These are phyloP conservation scores for Anagrus nilaparvatae DNA, from an alignment of 1,140 invertebrate genomes.

Conservation along the genomic window DNA sequence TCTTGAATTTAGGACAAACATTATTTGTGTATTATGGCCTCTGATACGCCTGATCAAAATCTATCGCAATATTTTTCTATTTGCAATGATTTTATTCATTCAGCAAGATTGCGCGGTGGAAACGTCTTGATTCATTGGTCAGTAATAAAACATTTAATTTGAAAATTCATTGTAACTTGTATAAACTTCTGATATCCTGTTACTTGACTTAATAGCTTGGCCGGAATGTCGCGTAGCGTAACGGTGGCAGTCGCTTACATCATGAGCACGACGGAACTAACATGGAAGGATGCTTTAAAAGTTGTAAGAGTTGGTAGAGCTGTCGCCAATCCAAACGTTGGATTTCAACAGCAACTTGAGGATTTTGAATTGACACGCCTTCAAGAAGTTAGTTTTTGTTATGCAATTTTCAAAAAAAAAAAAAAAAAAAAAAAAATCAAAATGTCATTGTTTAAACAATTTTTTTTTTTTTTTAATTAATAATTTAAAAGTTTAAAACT, in stretches of 20 bases:
- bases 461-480: background rate
- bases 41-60: slow-evolving; percentile 88
- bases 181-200: background rate
- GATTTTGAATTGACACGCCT: slow-evolving; percentile 80
- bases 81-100: slow-evolving; percentile 94
- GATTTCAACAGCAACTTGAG: slow-evolving; percentile 88
- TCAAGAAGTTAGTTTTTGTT: slow-evolving; percentile 57
- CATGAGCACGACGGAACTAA: slow-evolving; percentile 85
- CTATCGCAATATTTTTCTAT: slow-evolving; percentile 83
- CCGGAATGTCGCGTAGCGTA: slow-evolving; percentile 92
- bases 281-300: slow-evolving; percentile 87
- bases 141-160: slow-evolving; percentile 26
- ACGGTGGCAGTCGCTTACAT: slow-evolving; percentile 91
- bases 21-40: slow-evolving; percentile 87
- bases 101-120: slow-evolving; percentile 75
- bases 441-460: no score
- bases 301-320: slow-evolving; percentile 81
- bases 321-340: slow-evolving; percentile 90
- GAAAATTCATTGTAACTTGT: background rate
- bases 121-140: slow-evolving; percentile 94
- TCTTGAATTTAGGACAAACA: slow-evolving; percentile 74
- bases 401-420: no score
- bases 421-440: no score
- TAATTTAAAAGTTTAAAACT: no score
- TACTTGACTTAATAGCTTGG: slow-evolving; percentile 54